phyloP scores from a whole-genome alignment of 2,113 vertebrate species.

The Zapus hudsonius region DNA sequence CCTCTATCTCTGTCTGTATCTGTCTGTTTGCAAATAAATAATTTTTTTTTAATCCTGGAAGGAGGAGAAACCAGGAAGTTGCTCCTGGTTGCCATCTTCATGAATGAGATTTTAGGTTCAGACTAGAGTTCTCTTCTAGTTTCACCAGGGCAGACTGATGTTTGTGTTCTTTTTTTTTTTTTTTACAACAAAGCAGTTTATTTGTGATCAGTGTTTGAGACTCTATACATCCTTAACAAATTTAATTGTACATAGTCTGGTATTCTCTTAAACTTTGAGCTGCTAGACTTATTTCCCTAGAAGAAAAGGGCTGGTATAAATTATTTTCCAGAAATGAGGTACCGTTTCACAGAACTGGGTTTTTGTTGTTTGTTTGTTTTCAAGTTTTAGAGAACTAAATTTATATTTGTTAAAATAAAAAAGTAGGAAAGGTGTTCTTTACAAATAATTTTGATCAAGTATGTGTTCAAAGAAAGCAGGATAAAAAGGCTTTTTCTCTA shows the following conservation, averaged over 20 bases:
- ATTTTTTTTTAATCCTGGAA: no score
- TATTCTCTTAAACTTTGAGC: conserved; percentile 88
- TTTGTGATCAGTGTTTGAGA: conserved; percentile 93
- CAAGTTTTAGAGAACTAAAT: conserved; percentile 97
- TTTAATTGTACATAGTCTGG: conserved; percentile 93
- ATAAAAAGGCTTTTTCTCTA: conserved; percentile 89
- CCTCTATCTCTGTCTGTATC: no score
- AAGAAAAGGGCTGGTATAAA: conserved; percentile 92
- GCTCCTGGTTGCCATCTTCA: no score
- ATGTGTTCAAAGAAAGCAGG: conserved; percentile 90
- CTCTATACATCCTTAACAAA: conserved; percentile 96
- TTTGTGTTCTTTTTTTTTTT: no score
- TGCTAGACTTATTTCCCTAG: conserved; percentile 88
- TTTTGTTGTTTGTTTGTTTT: conserved; percentile 94
- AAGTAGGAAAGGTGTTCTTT: conserved; percentile 92
- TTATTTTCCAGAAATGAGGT: conserved; percentile 96
- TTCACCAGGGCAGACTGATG: no score
- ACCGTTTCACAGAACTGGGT: conserved; percentile 98
- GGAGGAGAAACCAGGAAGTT: no score
- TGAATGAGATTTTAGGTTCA: no score
- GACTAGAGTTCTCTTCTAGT: no score
- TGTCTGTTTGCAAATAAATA: no score
- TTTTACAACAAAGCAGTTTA: conserved; percentile 95
- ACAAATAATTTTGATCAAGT: conserved; percentile 92
- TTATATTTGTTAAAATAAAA: conserved; percentile 93